Conservation (phyloP, 2,797 vertebrate species). For the Lemur catta region DNA sequence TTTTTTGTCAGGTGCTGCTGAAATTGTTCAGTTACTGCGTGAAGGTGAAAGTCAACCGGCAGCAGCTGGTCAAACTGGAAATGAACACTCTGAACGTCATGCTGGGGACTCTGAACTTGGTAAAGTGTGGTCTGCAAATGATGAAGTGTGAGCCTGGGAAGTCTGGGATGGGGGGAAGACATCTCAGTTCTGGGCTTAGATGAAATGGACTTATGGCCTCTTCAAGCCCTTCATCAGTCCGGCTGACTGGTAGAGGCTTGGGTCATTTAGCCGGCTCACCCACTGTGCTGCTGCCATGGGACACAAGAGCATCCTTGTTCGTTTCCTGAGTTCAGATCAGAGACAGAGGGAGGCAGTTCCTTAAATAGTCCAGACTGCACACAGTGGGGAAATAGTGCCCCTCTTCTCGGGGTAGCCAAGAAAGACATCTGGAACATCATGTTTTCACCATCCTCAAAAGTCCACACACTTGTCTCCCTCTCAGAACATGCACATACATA, state of each 20-base stretch:
- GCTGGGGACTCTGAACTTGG: conserved; percentile 98
- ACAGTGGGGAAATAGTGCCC: background rate
- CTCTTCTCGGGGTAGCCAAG: background rate
- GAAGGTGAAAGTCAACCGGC: conserved; percentile 98
- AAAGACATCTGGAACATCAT: background rate
- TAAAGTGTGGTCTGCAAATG: conserved; percentile 78
- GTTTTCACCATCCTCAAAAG: background rate
- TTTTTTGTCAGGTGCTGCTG: conserved; percentile 90
- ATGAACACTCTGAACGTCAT: conserved; percentile 99
- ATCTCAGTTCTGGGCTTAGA: background rate
- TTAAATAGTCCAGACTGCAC: background rate
- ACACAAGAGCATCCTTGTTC: background rate
- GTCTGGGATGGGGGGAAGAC: background rate
- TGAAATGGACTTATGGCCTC: background rate
- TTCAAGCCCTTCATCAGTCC: background rate
- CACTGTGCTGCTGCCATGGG: background rate
- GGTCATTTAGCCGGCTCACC: background rate
- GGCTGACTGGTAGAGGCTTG: background rate
- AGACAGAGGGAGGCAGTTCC: background rate
- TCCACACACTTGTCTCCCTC: background rate
- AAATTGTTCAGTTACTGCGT: conserved; percentile 99
- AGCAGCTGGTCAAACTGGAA: conserved; percentile 97
- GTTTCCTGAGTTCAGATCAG: background rate
- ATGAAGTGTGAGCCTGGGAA: background rate
- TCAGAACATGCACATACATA: background rate